Base-by-base conservation (phyloP, 2,797 vertebrate species). In the Enoplosus armatus region DNA sequence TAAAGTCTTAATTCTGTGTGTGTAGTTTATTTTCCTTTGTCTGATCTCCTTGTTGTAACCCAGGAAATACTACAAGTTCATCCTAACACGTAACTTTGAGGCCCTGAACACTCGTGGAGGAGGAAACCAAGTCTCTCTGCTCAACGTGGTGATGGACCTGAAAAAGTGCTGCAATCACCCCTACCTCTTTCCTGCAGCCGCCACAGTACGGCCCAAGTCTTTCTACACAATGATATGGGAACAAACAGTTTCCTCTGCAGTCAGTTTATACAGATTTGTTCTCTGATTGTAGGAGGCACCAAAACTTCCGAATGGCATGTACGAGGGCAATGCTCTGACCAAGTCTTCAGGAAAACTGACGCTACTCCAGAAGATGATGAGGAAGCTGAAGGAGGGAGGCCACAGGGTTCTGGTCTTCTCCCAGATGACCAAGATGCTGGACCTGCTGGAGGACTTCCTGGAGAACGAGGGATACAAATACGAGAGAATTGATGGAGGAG, bases 381-480 rank as follows among this genome's bases (percentile, higher is more conserved):
- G 94, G 90, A 99, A 97, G 86, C 94, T 99, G 61, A 99, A 99
- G 85, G 97, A 98, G 31, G 97, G 97, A 15, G 98, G 98, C 20
- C 98, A 99, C 92, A 95, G 98, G 43, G 98, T 99, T 53, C 96
- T 99, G 27, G 97, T 99, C 89, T 99, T 99, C 93, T 99, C 98
- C 64, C 98, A 99, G 95, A 99, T 99, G 98, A 99, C 98, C 62
- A 99, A 99, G 90, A 99, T 99, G 98, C 83, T 99, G 74, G 98
- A 99, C 86, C 92, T 99, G 79, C 91, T 99, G 29, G 98, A 99
- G 91, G 98, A 99, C 79, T 99, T 99, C 77, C 85, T 99, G 83
- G 98, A 99, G 79, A 98, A 99, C 0, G 98, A 99, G 88, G 98
- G 98, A 1, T 99, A 99, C 89, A 99, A 99, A 90, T 99, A 99